Conservation (phyloP, 2,113 vertebrate genomes). For the Camelus bactrianus region DNA sequence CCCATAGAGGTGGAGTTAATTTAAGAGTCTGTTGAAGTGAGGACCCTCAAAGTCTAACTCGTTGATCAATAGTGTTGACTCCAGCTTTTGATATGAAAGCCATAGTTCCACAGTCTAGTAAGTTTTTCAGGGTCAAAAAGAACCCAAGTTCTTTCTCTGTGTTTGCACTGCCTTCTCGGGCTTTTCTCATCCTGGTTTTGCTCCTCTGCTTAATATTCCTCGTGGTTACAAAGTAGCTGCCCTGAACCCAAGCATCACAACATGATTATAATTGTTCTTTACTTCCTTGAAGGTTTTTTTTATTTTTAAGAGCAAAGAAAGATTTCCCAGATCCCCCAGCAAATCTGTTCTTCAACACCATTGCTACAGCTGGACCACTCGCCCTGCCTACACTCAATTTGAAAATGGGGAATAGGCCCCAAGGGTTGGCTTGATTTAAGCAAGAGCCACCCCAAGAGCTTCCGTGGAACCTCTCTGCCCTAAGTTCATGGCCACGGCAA, state of each 20-base stretch:
- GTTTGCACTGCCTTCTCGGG: neutral
- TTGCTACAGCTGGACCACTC: too few relatives aligned
- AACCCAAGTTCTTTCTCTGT: fast-evolving
- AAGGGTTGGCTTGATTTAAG: neutral
- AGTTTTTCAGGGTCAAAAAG: neutral
- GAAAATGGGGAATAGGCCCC: neutral
- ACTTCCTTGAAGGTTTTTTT: neutral
- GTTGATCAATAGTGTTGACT: neutral
- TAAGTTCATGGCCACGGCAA: neutral
- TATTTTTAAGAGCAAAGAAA: neutral
- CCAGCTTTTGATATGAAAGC: neutral
- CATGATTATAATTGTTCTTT: neutral
- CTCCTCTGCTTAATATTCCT: neutral
- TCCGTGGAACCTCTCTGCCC: neutral
- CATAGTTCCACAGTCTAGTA: neutral
- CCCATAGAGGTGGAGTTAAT: too few relatives aligned
- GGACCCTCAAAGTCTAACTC: too few relatives aligned
- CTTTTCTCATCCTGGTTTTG: neutral
- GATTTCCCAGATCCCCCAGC: too few relatives aligned
- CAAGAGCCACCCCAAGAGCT: neutral
- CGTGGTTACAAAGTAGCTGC: neutral
- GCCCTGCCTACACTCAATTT: neutral
- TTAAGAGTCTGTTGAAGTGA: neutral
- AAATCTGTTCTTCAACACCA: neutral
- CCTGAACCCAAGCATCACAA: neutral